Percentiles rank a stretch among this genome's conserved stretches.
phyloP scores from a whole-genome alignment of 2,113 vertebrate species.

The Terrapene triunguis region DNA sequence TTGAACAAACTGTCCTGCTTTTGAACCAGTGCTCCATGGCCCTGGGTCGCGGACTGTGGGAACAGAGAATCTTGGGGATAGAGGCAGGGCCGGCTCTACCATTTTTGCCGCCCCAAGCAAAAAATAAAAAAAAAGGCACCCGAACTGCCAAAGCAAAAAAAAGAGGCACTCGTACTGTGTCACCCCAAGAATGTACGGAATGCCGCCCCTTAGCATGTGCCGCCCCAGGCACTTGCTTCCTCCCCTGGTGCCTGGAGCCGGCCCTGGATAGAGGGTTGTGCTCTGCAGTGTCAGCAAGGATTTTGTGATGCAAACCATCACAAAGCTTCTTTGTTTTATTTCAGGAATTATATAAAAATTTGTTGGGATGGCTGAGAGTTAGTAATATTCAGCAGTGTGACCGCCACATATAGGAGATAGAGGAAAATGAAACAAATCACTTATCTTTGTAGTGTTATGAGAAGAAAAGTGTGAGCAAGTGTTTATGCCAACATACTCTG shows the following conservation, averaged over 20 bases:
- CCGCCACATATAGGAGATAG: background rate
- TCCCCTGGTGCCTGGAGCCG: no score
- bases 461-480: background rate
- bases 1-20: background rate
- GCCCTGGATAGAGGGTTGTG: background rate
- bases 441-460: slow-evolving; percentile 16
- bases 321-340: slow-evolving; percentile 56
- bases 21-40: background rate
- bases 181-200: no score
- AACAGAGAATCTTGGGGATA: slow-evolving; percentile 6
- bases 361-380: slow-evolving; percentile 10
- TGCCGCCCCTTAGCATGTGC: no score
- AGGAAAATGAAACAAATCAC: slow-evolving; percentile 36
- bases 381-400: slow-evolving; percentile 18
- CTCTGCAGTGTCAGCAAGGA: slow-evolving; percentile 23
- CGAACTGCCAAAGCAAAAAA: no score
- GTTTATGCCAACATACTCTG: slow-evolving; percentile 4
- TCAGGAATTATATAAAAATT: slow-evolving; percentile 9
- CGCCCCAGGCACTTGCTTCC: no score
- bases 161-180: no score
- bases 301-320: slow-evolving; percentile 8
- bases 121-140: no score
- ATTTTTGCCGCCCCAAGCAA: no score
- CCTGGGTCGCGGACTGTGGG: background rate
- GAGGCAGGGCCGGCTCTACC: background rate